A percentile compares a stretch with the other conserved stretches of the same genome.
Conservation (phyloP, 2,888 invertebrate species). For the Chaitophorus viminalis region DNA sequence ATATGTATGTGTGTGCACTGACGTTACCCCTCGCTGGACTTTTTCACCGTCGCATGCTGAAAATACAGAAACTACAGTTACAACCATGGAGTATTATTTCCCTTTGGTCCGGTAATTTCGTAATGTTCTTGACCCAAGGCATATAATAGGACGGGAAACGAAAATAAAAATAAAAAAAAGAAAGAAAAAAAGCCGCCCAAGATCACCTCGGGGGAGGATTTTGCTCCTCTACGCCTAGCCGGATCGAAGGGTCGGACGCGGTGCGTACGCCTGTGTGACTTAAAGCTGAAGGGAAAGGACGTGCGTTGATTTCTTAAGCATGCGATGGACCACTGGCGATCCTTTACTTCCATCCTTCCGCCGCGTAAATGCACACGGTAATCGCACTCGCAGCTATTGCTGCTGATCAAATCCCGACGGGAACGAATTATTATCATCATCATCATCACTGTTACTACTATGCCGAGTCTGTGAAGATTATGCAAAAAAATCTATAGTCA, state of each 20-base stretch:
- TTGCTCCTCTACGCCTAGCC: neutral
- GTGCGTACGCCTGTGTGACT: neutral
- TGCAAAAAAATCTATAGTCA: neutral
- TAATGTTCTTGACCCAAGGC: conserved; percentile 16
- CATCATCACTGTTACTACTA: neutral
- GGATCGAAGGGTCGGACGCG: neutral
- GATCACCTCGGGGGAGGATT: neutral
- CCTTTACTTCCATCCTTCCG: conserved; percentile 34
- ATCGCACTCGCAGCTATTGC: neutral
- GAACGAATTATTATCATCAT: conserved; percentile 11
- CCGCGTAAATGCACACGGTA: conserved; percentile 3
- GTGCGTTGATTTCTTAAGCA: conserved; percentile 58
- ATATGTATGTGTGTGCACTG: neutral
- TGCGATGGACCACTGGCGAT: conserved; percentile 21
- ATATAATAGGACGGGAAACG: neutral
- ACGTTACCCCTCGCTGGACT: too few relatives aligned
- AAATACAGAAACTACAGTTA: neutral
- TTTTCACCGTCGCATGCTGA: neutral
- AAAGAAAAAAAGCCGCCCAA: neutral
- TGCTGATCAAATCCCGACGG: neutral
- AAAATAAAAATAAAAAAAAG: neutral
- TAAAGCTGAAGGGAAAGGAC: neutral
- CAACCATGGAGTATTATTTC: conserved; percentile 1
- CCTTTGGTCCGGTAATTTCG: conserved; percentile 46
- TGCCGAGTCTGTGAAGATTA: neutral